A percentile compares a stretch with the other conserved stretches of the same genome.
Evolutionary conservation across 2,113 vertebrate species (phyloP).

Genomic region (Oxyruncus cristatus): DNA sequence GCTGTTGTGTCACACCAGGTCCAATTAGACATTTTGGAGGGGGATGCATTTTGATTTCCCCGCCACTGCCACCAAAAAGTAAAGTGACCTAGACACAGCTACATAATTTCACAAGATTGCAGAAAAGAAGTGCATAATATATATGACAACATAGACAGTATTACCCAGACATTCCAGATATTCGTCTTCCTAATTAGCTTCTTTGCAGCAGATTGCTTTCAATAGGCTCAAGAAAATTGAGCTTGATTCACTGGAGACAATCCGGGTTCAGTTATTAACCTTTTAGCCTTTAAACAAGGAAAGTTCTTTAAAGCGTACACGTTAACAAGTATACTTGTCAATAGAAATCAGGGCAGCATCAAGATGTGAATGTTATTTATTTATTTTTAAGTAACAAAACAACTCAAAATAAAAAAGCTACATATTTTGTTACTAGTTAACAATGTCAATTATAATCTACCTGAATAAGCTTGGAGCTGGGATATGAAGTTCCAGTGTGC

Average conservation of each 20-base stretch:
- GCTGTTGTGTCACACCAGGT: neutral
- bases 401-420: neutral
- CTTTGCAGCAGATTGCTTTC: constrained; percentile 65
- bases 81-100: neutral
- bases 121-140: neutral
- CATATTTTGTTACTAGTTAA: neutral
- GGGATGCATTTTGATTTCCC: neutral
- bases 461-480: neutral
- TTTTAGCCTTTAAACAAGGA: constrained; percentile 51
- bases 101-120: neutral
- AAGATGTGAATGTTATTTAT: neutral
- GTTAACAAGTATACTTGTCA: constrained; percentile 54
- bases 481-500: neutral
- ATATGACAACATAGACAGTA: neutral
- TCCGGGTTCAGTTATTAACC: constrained; percentile 67
- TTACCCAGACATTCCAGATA: neutral
- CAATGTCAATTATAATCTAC: neutral
- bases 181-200: constrained; percentile 62
- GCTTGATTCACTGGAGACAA: constrained; percentile 65
- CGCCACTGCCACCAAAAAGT: neutral
- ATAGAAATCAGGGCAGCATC: constrained; percentile 31
- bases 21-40: neutral
- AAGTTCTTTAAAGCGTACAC: constrained; percentile 41
- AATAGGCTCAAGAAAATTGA: constrained; percentile 61
- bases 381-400: neutral